Percentiles rank a stretch among this genome's conserved stretches.
Conservation (phyloP, 2,797 vertebrate species). For the Dryobates pubescens region DNA sequence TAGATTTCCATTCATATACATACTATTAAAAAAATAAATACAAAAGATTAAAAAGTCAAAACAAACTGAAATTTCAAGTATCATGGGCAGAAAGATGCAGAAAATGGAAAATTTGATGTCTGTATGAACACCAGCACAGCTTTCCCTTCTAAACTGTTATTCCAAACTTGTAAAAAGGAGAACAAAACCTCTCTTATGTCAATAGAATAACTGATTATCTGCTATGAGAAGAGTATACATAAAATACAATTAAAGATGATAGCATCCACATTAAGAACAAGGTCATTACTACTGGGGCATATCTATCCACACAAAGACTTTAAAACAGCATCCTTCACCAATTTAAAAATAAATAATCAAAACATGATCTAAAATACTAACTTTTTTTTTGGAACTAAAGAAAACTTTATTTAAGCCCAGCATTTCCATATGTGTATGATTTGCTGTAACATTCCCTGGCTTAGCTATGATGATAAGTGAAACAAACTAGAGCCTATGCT, state of each 20-base stretch:
- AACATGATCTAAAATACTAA: neutral
- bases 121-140: neutral
- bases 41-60: neutral
- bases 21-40: neutral
- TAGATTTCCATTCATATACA: neutral
- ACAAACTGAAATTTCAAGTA: neutral
- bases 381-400: neutral
- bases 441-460: neutral
- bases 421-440: neutral
- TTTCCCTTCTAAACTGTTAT: neutral
- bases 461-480: neutral
- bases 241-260: neutral
- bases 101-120: neutral
- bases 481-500: neutral
- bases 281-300: neutral
- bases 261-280: neutral
- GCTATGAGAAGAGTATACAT: no score
- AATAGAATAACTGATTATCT: neutral
- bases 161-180: neutral
- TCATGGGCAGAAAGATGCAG: neutral
- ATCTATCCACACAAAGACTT: neutral
- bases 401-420: neutral
- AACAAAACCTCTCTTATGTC: neutral
- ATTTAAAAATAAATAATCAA: neutral
- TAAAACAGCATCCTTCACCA: neutral